Percentiles rank a stretch among this genome's conserved stretches.
These are phyloP conservation scores for Parauchenoglanis punctatus DNA, from an alignment of 2,797 vertebrate species.

Conservation along the genomic window DNA sequence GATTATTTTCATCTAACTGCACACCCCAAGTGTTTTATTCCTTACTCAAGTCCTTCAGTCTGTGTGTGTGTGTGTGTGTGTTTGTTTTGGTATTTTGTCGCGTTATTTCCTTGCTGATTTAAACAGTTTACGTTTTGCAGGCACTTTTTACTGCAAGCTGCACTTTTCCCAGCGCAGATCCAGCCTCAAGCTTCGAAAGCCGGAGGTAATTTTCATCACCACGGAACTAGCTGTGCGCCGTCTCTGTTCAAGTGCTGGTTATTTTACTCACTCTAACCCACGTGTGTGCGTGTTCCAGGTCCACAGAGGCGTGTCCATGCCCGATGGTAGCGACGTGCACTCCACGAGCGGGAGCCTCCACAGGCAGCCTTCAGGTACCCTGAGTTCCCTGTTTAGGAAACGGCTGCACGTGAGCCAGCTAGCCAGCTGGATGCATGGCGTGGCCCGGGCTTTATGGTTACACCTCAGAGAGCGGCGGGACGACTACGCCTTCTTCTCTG, in stretches of 20 bases:
- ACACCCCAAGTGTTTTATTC: not conserved
- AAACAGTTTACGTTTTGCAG: conserved; percentile 66
- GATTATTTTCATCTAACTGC: not conserved
- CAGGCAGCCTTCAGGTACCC: conserved; percentile 89
- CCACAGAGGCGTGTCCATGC: conserved; percentile 66
- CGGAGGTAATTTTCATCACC: conserved; percentile 61
- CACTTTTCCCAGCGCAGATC: conserved; percentile 85
- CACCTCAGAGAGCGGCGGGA: conserved; percentile 85
- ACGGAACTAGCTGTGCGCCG: too few species aligned
- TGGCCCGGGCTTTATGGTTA: conserved; percentile 70
- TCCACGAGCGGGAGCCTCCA: conserved; percentile 69
- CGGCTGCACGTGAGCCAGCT: conserved; percentile 80
- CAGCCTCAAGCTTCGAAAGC: conserved; percentile 78
- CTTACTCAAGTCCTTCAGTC: not conserved
- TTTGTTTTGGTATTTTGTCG: not conserved
- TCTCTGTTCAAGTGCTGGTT: not conserved
- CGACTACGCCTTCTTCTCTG: conserved; percentile 88
- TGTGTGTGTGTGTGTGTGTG: not conserved
- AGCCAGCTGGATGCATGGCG: conserved; percentile 80
- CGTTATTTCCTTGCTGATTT: not conserved
- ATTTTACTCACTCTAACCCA: not conserved
- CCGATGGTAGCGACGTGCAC: conserved; percentile 67
- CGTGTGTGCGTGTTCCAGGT: conserved; percentile 60
- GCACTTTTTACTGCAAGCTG: conserved; percentile 93
- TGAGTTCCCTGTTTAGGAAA: conserved; percentile 87